Evolutionary conservation across 2,888 invertebrate genomes (phyloP).

Genomic region (Geophilus truncorum): DNA sequence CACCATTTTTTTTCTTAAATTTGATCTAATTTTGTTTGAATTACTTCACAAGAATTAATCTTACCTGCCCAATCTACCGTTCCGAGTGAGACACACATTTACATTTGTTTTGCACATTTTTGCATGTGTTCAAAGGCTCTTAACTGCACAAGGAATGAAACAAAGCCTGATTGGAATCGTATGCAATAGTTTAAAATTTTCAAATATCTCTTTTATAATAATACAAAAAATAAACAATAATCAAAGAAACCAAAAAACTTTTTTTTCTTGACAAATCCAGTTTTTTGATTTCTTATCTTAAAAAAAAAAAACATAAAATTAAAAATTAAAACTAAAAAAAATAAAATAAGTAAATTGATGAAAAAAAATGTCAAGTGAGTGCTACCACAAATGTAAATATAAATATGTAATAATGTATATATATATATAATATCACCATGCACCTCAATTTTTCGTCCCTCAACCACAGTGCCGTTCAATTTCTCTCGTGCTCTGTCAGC

Average conservation of each 20-base stretch:
- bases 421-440: constrained; percentile 43
- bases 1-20: neutral
- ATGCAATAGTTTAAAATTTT: constrained; percentile 25
- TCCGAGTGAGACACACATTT: constrained; percentile 29
- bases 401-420: constrained; percentile 30
- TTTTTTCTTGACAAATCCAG: too few relatives aligned
- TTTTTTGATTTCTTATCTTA: neutral
- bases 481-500: constrained; percentile 99
- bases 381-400: constrained; percentile 44
- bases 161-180: constrained; percentile 34
- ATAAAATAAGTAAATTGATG: neutral
- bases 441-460: constrained; percentile 99
- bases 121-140: constrained; percentile 36
- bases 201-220: constrained; percentile 30
- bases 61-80: constrained; percentile 31
- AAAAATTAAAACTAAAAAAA: neutral
- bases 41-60: neutral
- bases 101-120: constrained; percentile 33
- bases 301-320: neutral
- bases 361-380: constrained; percentile 38
- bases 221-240: constrained; percentile 29
- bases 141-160: constrained; percentile 37
- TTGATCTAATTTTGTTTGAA: neutral
- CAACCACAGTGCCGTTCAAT: constrained; percentile 99
- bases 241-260: constrained; percentile 42